Evolutionary conservation across 2,888 invertebrate genomes (phyloP).

Genomic region (Heteromyza rotundicornis): DNA sequence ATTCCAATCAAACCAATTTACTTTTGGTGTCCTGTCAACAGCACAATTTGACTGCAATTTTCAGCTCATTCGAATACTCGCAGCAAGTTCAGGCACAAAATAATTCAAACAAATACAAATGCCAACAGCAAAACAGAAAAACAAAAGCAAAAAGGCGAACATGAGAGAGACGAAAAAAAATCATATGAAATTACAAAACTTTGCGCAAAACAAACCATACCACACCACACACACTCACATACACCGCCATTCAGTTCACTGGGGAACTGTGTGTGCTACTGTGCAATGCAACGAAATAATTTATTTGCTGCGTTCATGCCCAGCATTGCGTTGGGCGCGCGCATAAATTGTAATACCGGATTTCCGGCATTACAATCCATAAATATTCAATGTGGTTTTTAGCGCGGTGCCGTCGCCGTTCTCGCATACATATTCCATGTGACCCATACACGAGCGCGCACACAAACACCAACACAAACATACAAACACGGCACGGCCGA

Average conservation of each 20-base stretch:
- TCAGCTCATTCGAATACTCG: not conserved
- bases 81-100: too few species aligned
- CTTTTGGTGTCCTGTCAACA: not conserved
- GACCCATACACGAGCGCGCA: not conserved
- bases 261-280: too few species aligned
- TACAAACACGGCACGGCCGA: too few species aligned
- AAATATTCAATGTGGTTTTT: conserved; percentile 32
- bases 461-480: not conserved
- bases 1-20: not conserved
- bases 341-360: conserved; percentile 39
- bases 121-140: too few species aligned
- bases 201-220: too few species aligned
- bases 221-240: too few species aligned
- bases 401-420: not conserved
- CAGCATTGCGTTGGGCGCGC: not conserved
- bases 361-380: conserved; percentile 36
- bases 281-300: conserved; percentile 18
- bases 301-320: conserved; percentile 28
- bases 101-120: too few species aligned
- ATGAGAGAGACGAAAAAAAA: too few species aligned
- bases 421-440: not conserved
- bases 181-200: too few species aligned
- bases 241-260: too few species aligned
- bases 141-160: too few species aligned
- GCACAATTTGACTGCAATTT: not conserved